These are phyloP conservation scores for Crocallis elinguaria DNA, from an alignment of 2,888 invertebrate genomes.

Conservation along the genomic window DNA sequence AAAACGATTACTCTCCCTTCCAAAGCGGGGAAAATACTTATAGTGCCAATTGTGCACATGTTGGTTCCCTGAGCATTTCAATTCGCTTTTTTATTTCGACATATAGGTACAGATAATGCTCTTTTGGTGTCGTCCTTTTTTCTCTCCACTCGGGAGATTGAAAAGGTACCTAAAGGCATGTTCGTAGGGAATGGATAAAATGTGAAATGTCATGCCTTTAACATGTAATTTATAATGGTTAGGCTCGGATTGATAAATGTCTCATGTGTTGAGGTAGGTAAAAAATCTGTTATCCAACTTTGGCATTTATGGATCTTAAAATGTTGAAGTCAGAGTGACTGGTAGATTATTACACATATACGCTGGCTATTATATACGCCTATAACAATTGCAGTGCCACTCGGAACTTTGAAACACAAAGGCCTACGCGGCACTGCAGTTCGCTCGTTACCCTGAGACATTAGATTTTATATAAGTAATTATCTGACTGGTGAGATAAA, in stretches of 20 bases:
- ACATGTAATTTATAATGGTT: slow-evolving; percentile 23
- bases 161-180: slow-evolving; percentile 33
- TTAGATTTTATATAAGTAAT: too few species aligned
- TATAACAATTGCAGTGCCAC: too few species aligned
- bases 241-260: slow-evolving; percentile 6
- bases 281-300: too few species aligned
- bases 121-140: slow-evolving; percentile 63
- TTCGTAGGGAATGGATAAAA: slow-evolving; percentile 34
- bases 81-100: slow-evolving; percentile 53
- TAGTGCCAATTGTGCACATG: slow-evolving; percentile 74
- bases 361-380: too few species aligned
- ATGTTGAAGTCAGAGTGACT: too few species aligned
- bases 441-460: too few species aligned
- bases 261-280: neutral
- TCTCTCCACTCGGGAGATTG: slow-evolving; percentile 41
- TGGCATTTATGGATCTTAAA: too few species aligned
- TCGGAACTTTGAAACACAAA: too few species aligned
- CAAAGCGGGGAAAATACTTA: slow-evolving; percentile 58
- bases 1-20: slow-evolving; percentile 65
- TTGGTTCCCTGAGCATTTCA: slow-evolving; percentile 60
- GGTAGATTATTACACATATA: too few species aligned
- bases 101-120: slow-evolving; percentile 60
- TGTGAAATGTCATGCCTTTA: slow-evolving; percentile 30
- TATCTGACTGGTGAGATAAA: too few species aligned
- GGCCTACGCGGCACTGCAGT: too few species aligned